Evolutionary conservation across 2,888 invertebrate genomes (phyloP).

Genomic region (Heliconius erato): DNA sequence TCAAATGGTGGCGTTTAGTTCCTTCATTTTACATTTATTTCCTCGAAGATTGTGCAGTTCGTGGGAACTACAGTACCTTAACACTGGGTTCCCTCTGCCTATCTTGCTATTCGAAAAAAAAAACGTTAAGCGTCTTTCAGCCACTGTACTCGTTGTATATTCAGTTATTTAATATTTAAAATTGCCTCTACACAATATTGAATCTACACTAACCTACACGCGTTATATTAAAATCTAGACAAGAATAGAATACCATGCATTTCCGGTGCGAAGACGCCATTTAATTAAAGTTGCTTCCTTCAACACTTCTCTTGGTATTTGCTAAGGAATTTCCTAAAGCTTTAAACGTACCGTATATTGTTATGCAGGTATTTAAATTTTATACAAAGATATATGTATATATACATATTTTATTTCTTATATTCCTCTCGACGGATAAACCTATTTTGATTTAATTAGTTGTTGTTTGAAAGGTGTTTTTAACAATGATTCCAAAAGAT

Average conservation of each 20-base stretch:
- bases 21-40: no score
- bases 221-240: conserved; percentile 1
- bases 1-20: no score
- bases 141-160: no score
- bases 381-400: not conserved
- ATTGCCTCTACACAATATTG: not conserved
- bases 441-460: no score
- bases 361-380: conserved; percentile 10
- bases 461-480: no score
- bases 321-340: conserved; percentile 9
- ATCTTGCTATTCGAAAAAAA: not conserved
- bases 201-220: not conserved
- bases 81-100: not conserved
- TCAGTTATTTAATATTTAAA: no score
- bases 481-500: no score
- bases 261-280: conserved; percentile 6
- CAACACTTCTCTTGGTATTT: conserved; percentile 14
- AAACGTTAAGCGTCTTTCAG: not conserved
- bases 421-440: no score
- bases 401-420: not conserved
- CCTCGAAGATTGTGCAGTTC: no score
- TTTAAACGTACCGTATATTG: not conserved
- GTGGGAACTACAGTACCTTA: not conserved
- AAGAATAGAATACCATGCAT: not conserved
- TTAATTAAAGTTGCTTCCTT: conserved; percentile 11